These are phyloP conservation scores for Leptinotarsa haldemani DNA, from an alignment of 2,888 invertebrate species.

Conservation along the genomic window DNA sequence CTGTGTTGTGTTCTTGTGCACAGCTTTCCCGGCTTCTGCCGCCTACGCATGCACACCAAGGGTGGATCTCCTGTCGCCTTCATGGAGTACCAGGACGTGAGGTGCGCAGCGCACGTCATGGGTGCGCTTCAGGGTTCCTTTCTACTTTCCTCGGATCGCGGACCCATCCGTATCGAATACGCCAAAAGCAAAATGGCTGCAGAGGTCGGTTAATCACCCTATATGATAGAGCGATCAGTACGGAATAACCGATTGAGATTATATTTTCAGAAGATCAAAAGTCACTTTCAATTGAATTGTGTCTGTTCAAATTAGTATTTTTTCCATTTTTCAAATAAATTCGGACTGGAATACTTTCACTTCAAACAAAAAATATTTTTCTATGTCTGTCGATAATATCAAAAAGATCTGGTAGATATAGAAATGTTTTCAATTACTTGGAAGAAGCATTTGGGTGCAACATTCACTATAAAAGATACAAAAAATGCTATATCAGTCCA, in stretches of 20 bases:
- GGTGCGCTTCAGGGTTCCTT: constrained; percentile 95
- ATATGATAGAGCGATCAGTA: constrained; percentile 4
- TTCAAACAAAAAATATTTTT: no score
- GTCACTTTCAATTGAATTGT: neutral
- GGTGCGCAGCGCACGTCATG: constrained; percentile 93
- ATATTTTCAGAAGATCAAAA: neutral
- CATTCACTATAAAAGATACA: no score
- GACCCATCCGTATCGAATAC: constrained; percentile 98
- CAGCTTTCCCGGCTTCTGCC: constrained; percentile 98
- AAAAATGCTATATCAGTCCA: no score
- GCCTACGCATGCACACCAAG: constrained; percentile 93
- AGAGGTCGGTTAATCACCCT: constrained; percentile 54
- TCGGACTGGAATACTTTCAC: no score
- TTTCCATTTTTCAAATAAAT: no score
- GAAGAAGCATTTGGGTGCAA: no score
- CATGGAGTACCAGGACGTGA: constrained; percentile 95
- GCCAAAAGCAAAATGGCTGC: constrained; percentile 99
- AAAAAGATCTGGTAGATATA: no score
- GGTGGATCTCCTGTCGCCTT: constrained; percentile 96
- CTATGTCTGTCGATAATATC: no score
- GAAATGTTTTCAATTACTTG: no score
- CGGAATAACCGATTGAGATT: neutral
- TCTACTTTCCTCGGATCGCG: constrained; percentile 95
- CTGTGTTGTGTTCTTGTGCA: constrained; percentile 68
- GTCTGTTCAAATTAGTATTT: neutral